These are phyloP conservation scores for Fringilla coelebs DNA, from an alignment of 2,797 vertebrate species.

Conservation along the genomic window DNA sequence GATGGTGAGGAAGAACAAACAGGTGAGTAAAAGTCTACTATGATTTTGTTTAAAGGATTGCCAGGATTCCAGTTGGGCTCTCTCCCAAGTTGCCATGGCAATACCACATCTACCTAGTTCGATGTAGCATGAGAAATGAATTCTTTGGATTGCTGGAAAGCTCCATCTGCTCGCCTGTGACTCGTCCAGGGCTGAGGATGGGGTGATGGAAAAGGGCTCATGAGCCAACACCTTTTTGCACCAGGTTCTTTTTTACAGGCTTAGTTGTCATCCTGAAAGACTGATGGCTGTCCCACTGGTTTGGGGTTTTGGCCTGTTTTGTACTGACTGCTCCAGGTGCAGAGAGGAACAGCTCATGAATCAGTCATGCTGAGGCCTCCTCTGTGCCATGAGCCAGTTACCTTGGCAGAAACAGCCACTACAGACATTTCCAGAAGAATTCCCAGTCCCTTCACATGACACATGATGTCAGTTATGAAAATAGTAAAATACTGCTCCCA, in stretches of 20 bases:
- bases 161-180: conserved; percentile 17
- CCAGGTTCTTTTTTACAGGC: neutral
- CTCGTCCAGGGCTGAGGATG: neutral
- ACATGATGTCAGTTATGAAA: neutral
- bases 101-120: conserved; percentile 18
- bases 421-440: neutral
- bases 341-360: neutral
- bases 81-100: conserved; percentile 14
- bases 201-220: neutral
- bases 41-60: neutral
- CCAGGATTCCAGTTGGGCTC: neutral
- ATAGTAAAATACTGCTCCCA: neutral
- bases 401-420: neutral
- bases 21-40: neutral
- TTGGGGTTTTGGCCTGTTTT: neutral
- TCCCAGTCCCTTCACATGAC: neutral
- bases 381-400: neutral
- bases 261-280: neutral
- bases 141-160: conserved; percentile 21
- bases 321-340: neutral
- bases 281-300: neutral
- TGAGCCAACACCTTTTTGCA: neutral
- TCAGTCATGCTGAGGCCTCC: neutral
- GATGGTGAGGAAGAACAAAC: neutral
- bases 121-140: conserved; percentile 11